These are phyloP conservation scores for Philotrypesis tridentata DNA, from an alignment of 1,140 invertebrate species.

Conservation along the genomic window DNA sequence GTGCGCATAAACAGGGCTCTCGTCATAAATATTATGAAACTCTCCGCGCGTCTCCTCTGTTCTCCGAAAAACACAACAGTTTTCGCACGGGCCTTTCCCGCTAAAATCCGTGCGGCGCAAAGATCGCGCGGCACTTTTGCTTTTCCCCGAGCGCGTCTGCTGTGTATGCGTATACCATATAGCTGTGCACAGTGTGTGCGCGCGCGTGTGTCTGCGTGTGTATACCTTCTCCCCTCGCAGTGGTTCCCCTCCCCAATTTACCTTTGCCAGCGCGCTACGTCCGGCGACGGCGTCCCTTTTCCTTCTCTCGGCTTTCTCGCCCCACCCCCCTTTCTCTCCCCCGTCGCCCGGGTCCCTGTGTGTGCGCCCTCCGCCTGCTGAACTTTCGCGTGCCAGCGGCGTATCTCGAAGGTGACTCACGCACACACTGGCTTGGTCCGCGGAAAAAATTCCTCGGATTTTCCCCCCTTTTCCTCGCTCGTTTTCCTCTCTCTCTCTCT, in stretches of 20 bases:
- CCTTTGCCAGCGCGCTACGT: conserved; percentile 1
- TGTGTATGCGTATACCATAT: no score
- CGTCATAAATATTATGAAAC: conserved; percentile 34
- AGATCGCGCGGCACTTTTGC: conserved; percentile 29
- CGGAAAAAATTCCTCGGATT: conserved; percentile 10
- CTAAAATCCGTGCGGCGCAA: conserved; percentile 35
- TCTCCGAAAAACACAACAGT: background rate
- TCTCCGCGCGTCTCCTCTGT: conserved; percentile 6
- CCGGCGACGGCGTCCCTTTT: no score
- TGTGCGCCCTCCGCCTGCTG: background rate
- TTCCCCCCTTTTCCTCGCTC: background rate
- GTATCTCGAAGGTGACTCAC: conserved; percentile 1
- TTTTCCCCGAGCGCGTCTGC: no score
- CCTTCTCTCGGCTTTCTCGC: no score
- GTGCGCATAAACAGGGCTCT: background rate
- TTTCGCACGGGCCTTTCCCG: conserved; percentile 37
- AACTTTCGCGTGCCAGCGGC: background rate
- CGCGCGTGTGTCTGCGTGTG: no score
- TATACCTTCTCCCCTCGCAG: conserved; percentile 13
- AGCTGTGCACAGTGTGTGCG: no score
- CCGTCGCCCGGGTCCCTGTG: background rate
- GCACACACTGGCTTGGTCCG: background rate
- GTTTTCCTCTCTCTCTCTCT: no score
- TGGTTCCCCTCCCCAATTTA: conserved; percentile 17
- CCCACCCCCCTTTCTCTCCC: background rate